A percentile compares a stretch with the other conserved stretches of the same genome.
These are phyloP conservation scores for Nomada lathburiana DNA, from an alignment of 2,888 invertebrate species.

Conservation along the genomic window DNA sequence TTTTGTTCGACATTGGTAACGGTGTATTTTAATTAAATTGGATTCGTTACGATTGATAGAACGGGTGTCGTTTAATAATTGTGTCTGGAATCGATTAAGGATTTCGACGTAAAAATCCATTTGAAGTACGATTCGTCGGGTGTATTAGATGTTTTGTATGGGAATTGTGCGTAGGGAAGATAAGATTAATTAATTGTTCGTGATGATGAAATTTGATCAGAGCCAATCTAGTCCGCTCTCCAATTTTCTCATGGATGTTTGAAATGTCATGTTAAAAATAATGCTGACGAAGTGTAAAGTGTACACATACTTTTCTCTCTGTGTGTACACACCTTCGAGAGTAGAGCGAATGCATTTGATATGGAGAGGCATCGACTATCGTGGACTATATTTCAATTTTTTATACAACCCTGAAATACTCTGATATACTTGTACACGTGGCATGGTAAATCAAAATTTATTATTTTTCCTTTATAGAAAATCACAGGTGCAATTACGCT, in stretches of 20 bases:
- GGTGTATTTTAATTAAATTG: constrained; percentile 45
- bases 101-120: constrained; percentile 12
- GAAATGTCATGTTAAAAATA: background rate
- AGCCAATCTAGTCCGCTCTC: background rate
- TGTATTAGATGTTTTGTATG: constrained; percentile 4
- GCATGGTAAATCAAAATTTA: background rate
- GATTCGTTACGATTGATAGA: constrained; percentile 5
- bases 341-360: background rate
- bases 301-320: background rate
- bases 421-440: background rate
- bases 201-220: background rate
- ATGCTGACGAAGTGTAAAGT: background rate
- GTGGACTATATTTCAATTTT: background rate
- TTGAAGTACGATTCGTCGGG: constrained; percentile 5
- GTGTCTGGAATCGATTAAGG: background rate
- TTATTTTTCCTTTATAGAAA: background rate
- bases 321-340: no score
- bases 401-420: background rate
- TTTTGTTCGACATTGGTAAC: constrained; percentile 11
- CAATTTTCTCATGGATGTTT: background rate
- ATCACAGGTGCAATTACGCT: background rate
- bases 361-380: background rate
- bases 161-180: background rate
- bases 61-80: constrained; percentile 23
- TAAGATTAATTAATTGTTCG: constrained; percentile 38